Evolutionary conservation across 2,113 vertebrate genomes (phyloP).

Genomic region (Chloropsis hardwickii): DNA sequence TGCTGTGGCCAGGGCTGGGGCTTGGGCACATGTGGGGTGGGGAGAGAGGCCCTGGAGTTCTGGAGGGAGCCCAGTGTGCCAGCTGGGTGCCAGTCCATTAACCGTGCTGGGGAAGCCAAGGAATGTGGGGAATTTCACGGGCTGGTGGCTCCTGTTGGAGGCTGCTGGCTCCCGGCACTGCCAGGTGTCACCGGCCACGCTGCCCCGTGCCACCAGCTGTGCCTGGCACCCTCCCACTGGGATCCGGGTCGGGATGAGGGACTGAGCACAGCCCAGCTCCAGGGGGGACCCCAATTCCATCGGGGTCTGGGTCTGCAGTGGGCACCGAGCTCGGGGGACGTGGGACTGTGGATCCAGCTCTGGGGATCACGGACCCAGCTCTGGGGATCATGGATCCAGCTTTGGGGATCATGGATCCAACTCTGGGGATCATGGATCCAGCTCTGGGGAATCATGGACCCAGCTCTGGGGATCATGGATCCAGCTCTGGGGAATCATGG

Average conservation of each 20-base stretch:
- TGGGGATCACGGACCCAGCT: too few relatives aligned
- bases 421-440: too few relatives aligned
- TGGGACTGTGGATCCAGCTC: neutral
- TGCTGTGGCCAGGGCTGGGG: accelerated
- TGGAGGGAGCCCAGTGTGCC: neutral
- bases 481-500: too few relatives aligned
- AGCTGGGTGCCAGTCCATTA: neutral
- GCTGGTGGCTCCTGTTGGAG: neutral
- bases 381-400: too few relatives aligned
- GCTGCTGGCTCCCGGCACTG: neutral
- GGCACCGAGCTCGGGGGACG: accelerated
- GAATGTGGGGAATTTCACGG: conserved; percentile 11
- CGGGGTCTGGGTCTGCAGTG: accelerated
- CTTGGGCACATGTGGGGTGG: neutral
- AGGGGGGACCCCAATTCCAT: accelerated
- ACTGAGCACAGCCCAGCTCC: neutral
- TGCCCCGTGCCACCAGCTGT: neutral
- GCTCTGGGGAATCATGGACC: too few relatives aligned
- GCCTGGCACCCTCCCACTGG: accelerated
- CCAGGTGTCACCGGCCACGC: accelerated
- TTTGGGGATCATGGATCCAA: too few relatives aligned
- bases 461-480: too few relatives aligned
- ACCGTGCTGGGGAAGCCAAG: neutral
- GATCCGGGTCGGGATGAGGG: accelerated
- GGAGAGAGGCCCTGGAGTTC: neutral